Evolutionary conservation across 2,888 invertebrate species (phyloP), one percentile per base, ranked within the genome.

Genomic region (Zygogramma bicolorata): DNA sequence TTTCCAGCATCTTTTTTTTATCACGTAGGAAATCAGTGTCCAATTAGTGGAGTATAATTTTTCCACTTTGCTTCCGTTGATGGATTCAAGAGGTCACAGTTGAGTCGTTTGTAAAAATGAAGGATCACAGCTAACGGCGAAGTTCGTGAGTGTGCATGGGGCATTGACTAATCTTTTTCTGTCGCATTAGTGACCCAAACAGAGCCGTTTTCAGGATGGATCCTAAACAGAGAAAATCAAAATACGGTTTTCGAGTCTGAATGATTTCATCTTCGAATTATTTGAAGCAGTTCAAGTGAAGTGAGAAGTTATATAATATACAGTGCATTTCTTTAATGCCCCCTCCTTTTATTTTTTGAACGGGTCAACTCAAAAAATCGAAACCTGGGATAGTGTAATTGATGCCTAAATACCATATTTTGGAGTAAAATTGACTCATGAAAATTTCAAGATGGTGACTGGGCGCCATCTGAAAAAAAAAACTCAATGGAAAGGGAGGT

Each of bases 161-260:
- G 79, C 80, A 80, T 77, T 79, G 80, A 80, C 79, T 80, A 79
- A 80, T 80, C 78, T 78, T 49, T 74, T 72, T 65, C 60, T 70
- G 71, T 66, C 73, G 73, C 73, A 71, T 74, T 76, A 75, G 71
- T 76, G 73, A 73, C 74, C 76, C 63, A 59, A 34, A 29, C 73
- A 73, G 73, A 25, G n/a, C 61, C 70, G 67, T 60, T 20, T 65
- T 18, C n/a, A 34, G 40, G 15, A 18, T n/a, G 27, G n/a, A 42
- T 20, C 20, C 0, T 6, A 8, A n/a, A 27, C 20, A 3, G 1
- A 29, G n/a, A 18, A 53, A 10, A 1, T 6, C 34, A 15, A 6
- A 1, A 18, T 46, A 18, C 0, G 1, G 18, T 6, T 40, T 25
- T 29, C 22, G 3, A 7, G 25, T 15, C n/a, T n/a, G n/a, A n/a